Conservation (phyloP, 2,797 vertebrate genomes). For the Lepus oiostolus region DNA sequence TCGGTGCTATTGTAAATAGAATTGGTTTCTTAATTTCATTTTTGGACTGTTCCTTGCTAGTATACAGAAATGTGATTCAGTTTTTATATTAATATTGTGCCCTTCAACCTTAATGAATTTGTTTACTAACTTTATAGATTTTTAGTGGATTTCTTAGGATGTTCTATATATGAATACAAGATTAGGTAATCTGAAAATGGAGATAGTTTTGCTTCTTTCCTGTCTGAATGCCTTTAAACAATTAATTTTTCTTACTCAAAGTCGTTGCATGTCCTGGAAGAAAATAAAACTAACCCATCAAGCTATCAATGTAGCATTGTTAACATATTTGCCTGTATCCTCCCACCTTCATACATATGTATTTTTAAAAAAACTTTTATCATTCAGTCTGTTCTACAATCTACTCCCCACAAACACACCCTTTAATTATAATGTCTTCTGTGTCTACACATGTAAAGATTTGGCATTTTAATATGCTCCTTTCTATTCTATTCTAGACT, state of each 20-base stretch:
- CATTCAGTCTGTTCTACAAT: neutral
- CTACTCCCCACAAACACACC: neutral
- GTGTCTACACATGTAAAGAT: neutral
- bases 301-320: neutral
- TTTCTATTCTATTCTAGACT: neutral
- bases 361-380: neutral
- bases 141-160: neutral
- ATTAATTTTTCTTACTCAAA: slow-evolving; percentile 22
- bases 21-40: neutral
- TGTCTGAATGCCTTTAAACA: slow-evolving; percentile 8
- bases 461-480: neutral
- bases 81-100: neutral
- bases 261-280: neutral
- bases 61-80: neutral
- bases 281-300: neutral
- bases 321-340: neutral
- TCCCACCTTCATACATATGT: neutral
- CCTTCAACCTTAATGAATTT: neutral
- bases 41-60: neutral
- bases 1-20: neutral
- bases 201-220: neutral
- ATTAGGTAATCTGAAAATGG: neutral
- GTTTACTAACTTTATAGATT: neutral
- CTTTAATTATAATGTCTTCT: slow-evolving; percentile 22
- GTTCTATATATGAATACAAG: neutral